Evolutionary conservation across 2,797 vertebrate genomes (phyloP), one percentile per base, ranked within the genome.

Genomic region (Sebastes elongatus): DNA sequence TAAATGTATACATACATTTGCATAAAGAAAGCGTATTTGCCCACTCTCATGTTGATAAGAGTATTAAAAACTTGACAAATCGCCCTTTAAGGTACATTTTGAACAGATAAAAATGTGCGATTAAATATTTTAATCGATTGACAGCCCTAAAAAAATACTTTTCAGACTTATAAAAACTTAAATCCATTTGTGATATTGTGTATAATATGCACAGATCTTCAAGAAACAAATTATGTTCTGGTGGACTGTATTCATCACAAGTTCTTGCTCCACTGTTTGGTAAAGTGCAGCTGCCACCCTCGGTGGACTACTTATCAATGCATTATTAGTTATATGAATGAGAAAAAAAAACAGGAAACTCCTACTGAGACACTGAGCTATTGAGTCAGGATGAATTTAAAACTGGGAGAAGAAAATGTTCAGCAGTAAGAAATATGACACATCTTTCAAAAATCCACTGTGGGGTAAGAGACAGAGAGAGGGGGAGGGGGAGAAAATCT

Each of bases 361-460:
- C 61, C 62, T 14, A 69, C 35, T 28, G 42, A 84, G 68, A 78
- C n/a, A 59, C 59, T 56, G 80, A 75, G 81, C 57, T 33, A 75
- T 56, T 70, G 57, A 80, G 87, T 85, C 70, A 87, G 68, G 73
- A 42, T 42, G 52, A 80, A 88, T 90, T 81, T 59, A 55, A 86
- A 90, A 79, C 22, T 55, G 35, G 22, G 22, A 61, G 60, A 42
- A 59, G 73, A 83, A 73, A 75, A 80, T 42, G 77, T 74, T 75
- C 56, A 75, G 85, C 78, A 53, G 72, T 73, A 80, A 76, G 64
- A 78, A 76, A 76, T 83, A 65, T 77, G 79, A 83, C 74, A 86
- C 66, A 60, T 80, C 66, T 82, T 85, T 92, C 70, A 86, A 92
- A 92, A 86, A 91, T 85, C 69, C 73, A 82, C 81, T 22, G 70